Evolutionary conservation across 2,888 invertebrate species (phyloP), one percentile per base, ranked within the genome.

Genomic region (Nemurella pictetii): DNA sequence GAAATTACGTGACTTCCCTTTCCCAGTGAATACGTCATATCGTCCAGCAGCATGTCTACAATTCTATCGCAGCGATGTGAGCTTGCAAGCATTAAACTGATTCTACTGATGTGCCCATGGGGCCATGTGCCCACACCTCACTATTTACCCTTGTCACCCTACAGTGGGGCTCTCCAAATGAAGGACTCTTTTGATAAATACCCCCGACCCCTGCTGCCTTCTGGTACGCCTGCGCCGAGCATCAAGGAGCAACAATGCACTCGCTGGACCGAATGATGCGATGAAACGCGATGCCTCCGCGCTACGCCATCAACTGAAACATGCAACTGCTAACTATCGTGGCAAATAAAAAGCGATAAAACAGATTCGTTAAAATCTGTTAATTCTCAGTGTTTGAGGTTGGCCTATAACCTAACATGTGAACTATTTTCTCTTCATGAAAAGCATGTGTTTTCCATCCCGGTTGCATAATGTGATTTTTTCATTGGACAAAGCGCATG

Each of bases 241-340:
- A 3, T 72, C 1, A 82, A 72, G 82, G 55, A 72, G 82, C 82
- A 72, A 80, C 82, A 82, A 82, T 82, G 82, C 26, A 20, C 0
- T 20, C 72, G 55, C 28, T 72, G 82, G 72, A 27, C 27, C 72
- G 82, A 55, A 55, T 72, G 20, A 82, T 72, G 82, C 27, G 82
- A 55, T 82, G 82, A 82, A 82, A 82, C 82, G 27, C 28, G 82
- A 82, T 80, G 80, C 80, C 80, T 80, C 3, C 35, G 32, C 80
- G 29, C 26, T 12, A 15, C 12, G 80, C 30, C 35, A 25, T 3
- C 36, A 29, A n/a, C 12, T 55, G 20, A 80, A 80, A 80, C 80
- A 35, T 80, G 30, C 35, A 80, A 80, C 80, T 32, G 32, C 32
- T 32, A 32, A 55, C 55, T 55, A 55, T 55, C 55, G 20, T 55